Percentiles rank a stretch among this genome's conserved stretches.
Conservation (phyloP, 2,113 vertebrate species). For the Platycercus adscitus region DNA sequence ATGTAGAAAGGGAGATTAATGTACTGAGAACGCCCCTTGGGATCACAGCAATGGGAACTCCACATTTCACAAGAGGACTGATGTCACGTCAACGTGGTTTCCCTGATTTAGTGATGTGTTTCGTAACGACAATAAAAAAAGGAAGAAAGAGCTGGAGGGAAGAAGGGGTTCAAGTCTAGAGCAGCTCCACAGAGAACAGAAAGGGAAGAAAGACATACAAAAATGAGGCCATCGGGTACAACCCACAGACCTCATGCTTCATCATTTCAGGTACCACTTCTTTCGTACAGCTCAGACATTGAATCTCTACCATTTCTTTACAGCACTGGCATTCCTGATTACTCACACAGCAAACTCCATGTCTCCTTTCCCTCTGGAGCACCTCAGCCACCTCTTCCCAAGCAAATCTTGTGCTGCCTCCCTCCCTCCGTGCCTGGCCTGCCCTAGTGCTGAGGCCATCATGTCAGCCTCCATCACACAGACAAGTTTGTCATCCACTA, state of each 20-base stretch:
- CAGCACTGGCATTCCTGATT: rapidly evolving
- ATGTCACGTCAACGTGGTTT: conserved; percentile 20
- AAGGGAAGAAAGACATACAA: not conserved
- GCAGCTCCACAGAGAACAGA: not conserved
- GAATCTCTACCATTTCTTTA: not conserved
- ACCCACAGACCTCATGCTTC: not conserved
- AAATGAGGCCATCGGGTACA: not conserved
- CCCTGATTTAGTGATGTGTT: conserved; percentile 13
- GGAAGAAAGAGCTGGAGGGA: not conserved
- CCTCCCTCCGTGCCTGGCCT: not conserved
- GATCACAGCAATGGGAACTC: not conserved
- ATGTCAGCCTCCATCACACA: not conserved
- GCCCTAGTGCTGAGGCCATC: rapidly evolving
- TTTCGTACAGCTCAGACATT: not conserved
- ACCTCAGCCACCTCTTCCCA: not conserved
- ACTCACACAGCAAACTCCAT: not conserved
- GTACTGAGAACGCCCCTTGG: not conserved
- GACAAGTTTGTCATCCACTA: not conserved
- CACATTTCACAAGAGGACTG: not conserved
- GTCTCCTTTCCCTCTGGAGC: not conserved
- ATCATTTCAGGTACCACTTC: not conserved
- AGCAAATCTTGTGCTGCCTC: not conserved
- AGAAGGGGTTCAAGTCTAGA: not conserved
- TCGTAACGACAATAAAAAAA: not conserved
- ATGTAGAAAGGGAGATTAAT: not conserved